Percentiles rank a stretch among this genome's conserved stretches.
Conservation (phyloP, 2,888 invertebrate genomes). For the Phasia obesa region DNA sequence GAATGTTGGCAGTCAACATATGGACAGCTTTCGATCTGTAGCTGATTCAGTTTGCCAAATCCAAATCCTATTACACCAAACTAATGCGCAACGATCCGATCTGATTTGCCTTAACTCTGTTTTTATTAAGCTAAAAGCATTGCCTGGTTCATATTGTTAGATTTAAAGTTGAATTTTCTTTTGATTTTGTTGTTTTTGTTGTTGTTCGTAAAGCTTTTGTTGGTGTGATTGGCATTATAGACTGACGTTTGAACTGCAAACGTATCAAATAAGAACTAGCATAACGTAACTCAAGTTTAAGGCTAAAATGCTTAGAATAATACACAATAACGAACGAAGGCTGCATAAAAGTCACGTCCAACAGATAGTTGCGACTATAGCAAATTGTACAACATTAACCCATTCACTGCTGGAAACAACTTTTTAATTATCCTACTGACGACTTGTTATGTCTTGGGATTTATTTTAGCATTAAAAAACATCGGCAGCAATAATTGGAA, state of each 20-base stretch:
- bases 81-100: slow-evolving; percentile 69
- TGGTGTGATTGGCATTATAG: slow-evolving; percentile 66
- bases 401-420: background rate
- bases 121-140: slow-evolving; percentile 59
- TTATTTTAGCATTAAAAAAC: too few species aligned
- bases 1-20: slow-evolving; percentile 71
- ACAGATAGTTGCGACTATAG: slow-evolving; percentile 54
- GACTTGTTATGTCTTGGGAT: too few species aligned
- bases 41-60: slow-evolving; percentile 59
- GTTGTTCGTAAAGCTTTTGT: slow-evolving; percentile 27
- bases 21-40: slow-evolving; percentile 71
- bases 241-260: slow-evolving; percentile 70
- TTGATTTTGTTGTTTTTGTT: slow-evolving; percentile 11
- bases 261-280: slow-evolving; percentile 67
- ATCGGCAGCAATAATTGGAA: too few species aligned
- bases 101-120: slow-evolving; percentile 65
- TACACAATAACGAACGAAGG: slow-evolving; percentile 53
- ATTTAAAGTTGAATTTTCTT: slow-evolving; percentile 37
- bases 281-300: slow-evolving; percentile 60
- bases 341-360: slow-evolving; percentile 63
- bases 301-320: slow-evolving; percentile 59
- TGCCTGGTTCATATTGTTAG: slow-evolving; percentile 45
- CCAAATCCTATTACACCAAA: slow-evolving; percentile 39
- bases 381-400: slow-evolving; percentile 64
- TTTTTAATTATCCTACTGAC: background rate